These are phyloP conservation scores for Calameuta filiformis DNA, from an alignment of 2,888 invertebrate species.

Conservation along the genomic window DNA sequence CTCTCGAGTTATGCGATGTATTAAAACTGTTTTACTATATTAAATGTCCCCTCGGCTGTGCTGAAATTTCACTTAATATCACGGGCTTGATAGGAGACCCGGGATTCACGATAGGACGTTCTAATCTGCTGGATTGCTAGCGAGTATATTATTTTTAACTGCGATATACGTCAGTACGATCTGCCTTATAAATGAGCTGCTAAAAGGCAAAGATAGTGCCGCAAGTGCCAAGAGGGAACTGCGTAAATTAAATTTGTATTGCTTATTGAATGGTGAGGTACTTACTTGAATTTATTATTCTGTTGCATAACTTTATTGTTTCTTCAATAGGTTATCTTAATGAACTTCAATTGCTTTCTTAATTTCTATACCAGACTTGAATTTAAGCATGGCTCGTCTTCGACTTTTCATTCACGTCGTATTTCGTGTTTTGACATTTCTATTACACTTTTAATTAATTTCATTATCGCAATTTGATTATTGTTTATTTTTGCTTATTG, in stretches of 20 bases:
- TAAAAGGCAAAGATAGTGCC: constrained; percentile 28
- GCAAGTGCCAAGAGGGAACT: constrained; percentile 31
- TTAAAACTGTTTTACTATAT: constrained; percentile 27
- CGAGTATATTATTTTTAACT: constrained; percentile 18
- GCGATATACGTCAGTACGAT: constrained; percentile 21
- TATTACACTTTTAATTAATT: no score
- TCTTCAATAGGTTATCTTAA: constrained; percentile 16
- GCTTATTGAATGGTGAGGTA: constrained; percentile 37
- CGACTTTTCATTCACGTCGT: no score
- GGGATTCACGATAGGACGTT: no score
- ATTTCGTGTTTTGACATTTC: no score
- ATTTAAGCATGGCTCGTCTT: no score
- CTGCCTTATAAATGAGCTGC: constrained; percentile 31
- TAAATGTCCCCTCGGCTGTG: constrained; percentile 18
- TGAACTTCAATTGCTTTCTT: constrained; percentile 1
- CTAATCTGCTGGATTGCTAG: not conserved
- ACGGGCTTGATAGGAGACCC: no score
- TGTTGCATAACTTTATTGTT: constrained; percentile 29
- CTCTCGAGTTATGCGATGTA: constrained; percentile 34
- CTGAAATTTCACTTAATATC: no score
- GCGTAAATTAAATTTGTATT: constrained; percentile 29
- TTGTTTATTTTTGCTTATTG: no score
- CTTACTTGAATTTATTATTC: constrained; percentile 9
- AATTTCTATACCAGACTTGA: not conserved
- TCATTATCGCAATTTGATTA: no score